Evolutionary conservation across 2,888 invertebrate species (phyloP).

Genomic region (Ormyrus labotus): DNA sequence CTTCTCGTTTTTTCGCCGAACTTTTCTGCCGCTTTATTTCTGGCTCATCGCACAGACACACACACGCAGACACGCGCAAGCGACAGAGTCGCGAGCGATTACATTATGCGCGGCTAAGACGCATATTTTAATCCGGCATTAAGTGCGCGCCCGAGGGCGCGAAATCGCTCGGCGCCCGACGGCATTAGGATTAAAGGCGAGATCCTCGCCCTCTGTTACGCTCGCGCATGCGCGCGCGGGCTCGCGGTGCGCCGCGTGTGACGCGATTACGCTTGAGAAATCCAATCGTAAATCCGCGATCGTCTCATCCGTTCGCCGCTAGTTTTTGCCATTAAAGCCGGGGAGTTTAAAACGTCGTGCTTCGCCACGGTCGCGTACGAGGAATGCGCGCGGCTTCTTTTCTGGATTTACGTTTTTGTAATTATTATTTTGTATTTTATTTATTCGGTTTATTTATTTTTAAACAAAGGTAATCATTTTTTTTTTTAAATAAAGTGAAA

Average conservation of each 20-base stretch:
- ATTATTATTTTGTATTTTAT: too few relatives aligned
- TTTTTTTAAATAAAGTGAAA: too few relatives aligned
- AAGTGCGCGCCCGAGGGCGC: slow-evolving; percentile 63
- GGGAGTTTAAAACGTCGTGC: background rate
- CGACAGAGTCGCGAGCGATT: slow-evolving; percentile 7
- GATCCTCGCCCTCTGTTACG: slow-evolving; percentile 60
- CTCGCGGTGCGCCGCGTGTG: background rate
- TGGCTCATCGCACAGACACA: slow-evolving; percentile 12
- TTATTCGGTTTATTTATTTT: too few relatives aligned
- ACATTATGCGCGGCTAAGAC: slow-evolving; percentile 55
- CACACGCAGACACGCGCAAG: background rate
- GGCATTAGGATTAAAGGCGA: slow-evolving; percentile 72
- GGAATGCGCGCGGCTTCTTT: too few relatives aligned
- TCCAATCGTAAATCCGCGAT: slow-evolving; percentile 10
- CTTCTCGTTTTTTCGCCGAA: background rate
- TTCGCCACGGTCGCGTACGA: background rate
- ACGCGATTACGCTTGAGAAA: slow-evolving; percentile 9
- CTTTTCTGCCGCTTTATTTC: slow-evolving; percentile 30
- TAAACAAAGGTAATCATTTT: too few relatives aligned
- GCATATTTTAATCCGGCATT: slow-evolving; percentile 72
- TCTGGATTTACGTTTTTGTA: too few relatives aligned
- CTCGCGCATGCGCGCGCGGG: background rate
- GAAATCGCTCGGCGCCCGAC: slow-evolving; percentile 58
- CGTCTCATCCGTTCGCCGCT: background rate
- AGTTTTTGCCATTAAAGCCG: background rate